Evolutionary conservation across 2,113 vertebrate species (phyloP), one percentile per base, ranked within the genome.

Genomic region (Butorides virescens): DNA sequence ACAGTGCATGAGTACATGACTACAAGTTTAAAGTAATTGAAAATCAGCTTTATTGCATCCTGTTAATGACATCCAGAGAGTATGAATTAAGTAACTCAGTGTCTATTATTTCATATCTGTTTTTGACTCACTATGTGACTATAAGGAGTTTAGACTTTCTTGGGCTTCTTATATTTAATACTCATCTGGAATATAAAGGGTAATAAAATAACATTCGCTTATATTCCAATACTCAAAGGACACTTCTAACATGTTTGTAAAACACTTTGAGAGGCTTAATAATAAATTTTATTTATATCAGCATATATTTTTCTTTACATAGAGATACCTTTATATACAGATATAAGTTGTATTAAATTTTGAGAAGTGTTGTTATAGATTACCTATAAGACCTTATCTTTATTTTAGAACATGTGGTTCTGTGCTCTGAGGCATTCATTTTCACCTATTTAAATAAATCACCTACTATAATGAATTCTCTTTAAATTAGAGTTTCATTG

Each of bases 401-500:
- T 37, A 55, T 83, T 92, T 93, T 70, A 79, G 63, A 88, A 71
- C n/a, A 83, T 11, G 6, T 14, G 88, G 34, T 47, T 78, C 44
- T 70, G 23, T 26, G 19, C n/a, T 83, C 81, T 66, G 53, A 96
- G 27, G 3, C 25, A 91, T 91, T 94, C 2, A 75, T 95, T 97
- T 94, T 92, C 68, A 95, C 58, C 47, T 92, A n/a, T 71, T 96
- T 96, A 88, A 96, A 92, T 94, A 96, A 96, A 52, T 86, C 72
- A 90, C 46, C 75, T 83, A 65, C 29, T 80, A 19, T 77, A 97
- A 96, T 88, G 47, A 97, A 95, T 94, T 94, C 50, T 72, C 85
- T 97, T 97, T 89, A 96, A 97, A 94, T 94, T 77, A 95, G 50
- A 76, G 22, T 94, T 96, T 96, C 81, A 94, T 83, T 90, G 71